Base-by-base conservation (phyloP, 2,888 invertebrate species). In the Mythimna pallens region DNA sequence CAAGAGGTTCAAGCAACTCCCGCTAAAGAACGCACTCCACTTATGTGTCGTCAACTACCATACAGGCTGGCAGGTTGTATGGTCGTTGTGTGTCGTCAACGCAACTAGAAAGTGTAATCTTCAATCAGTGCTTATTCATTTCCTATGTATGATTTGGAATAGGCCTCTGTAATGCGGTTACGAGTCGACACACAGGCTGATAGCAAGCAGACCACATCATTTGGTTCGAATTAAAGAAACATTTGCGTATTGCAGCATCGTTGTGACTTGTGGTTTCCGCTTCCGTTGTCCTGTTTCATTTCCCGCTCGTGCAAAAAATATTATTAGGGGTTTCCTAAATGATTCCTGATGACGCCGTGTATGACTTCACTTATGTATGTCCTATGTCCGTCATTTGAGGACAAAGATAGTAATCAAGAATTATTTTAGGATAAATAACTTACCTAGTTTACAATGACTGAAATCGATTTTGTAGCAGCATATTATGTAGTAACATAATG, bases 221-320 rank as follows among this genome's bases (percentile, higher is more conserved):
- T 73, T 73, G 40, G 30, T 54, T 73, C 40, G 8, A 74, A 73
- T 62, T n/a, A 34, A 76, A 74, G 36, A 80, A 17, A 43, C 30
- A 76, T 80, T 76, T 63, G 34, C 40, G 55, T 74, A 55, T 65
- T 65, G 73, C 63, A 40, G 55, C 22, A 61, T 50, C 40, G 55
- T 74, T 65, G 52, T 64, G 14, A 50, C n/a, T 57, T 40, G 57
- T 58, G 55, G 66, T 67, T 66, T 75, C 66, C 76, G 63, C 25
- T 74, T 80, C 74, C 61, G 50, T 20, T 66, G 43, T 66, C 65
- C 81, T 74, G 57, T 63, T 62, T 62, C 14, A 47, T 57, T 62
- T 30, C 55, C 61, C 22, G 36, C 12, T 65, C 36, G 57, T 63
- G n/a, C 50, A 54, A 9, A 43, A 65, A 68, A 22, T 54, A 74